Evolutionary conservation across 2,113 vertebrate genomes (phyloP).

Genomic region (Hypomesus transpacificus): DNA sequence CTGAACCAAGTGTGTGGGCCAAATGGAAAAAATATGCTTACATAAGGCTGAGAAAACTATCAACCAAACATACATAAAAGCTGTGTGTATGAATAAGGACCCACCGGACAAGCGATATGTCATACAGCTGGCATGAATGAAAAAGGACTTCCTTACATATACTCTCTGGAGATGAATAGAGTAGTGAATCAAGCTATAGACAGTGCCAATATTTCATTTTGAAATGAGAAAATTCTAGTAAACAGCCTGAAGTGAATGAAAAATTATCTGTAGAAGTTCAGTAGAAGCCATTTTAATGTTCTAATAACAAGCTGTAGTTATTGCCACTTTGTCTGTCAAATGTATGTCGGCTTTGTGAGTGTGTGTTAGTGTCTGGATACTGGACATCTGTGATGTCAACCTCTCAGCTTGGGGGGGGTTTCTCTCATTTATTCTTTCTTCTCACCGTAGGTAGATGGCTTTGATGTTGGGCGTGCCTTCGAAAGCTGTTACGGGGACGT

Average conservation of each 20-base stretch:
- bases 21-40: conserved; percentile 2
- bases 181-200: not conserved
- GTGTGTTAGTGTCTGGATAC: not conserved
- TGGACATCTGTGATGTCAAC: not conserved
- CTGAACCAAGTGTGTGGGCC: conserved; percentile 8
- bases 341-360: conserved; percentile 1
- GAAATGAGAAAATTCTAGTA: not conserved
- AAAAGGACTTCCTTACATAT: not conserved
- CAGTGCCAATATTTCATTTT: not conserved
- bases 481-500: conserved; percentile 79
- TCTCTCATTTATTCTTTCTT: conserved; percentile 6
- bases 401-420: too few species aligned
- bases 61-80: conserved; percentile 3
- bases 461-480: conserved; percentile 92
- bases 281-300: not conserved
- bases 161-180: not conserved
- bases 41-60: conserved; percentile 5
- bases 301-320: not conserved
- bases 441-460: conserved; percentile 91
- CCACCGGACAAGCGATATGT: conserved; percentile 4
- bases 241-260: not conserved
- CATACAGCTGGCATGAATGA: conserved; percentile 1
- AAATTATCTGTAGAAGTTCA: not conserved
- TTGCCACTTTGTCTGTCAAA: not conserved
- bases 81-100: not conserved